Evolutionary conservation across 1,140 invertebrate species (phyloP).

Genomic region (Temnothorax nylanderi): DNA sequence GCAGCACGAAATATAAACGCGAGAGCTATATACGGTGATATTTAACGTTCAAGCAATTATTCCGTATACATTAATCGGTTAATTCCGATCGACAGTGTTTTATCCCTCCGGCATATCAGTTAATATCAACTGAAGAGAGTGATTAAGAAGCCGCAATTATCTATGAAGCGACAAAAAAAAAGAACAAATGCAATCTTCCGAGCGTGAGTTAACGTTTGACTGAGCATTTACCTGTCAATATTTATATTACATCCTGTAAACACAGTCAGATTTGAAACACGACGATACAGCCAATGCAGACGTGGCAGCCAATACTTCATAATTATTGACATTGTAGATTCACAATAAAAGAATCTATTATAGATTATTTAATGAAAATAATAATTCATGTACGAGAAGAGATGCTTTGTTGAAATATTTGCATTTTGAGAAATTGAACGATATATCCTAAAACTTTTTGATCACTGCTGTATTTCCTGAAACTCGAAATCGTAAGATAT

Average conservation of each 20-base stretch:
- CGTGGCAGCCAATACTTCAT: slow-evolving; percentile 1
- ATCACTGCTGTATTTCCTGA: not conserved
- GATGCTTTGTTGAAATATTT: not conserved
- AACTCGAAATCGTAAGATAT: not conserved
- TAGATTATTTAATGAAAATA: slow-evolving; percentile 11
- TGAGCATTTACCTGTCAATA: slow-evolving; percentile 13
- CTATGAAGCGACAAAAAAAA: slow-evolving; percentile 15
- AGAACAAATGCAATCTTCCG: slow-evolving; percentile 36
- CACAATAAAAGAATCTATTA: not conserved
- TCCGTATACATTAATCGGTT: slow-evolving; percentile 19
- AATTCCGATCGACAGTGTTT: not conserved
- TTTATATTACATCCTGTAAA: slow-evolving; percentile 42
- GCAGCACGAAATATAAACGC: slow-evolving; percentile 19
- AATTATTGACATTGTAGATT: not conserved
- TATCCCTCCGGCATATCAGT: slow-evolving; percentile 63
- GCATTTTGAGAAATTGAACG: not conserved
- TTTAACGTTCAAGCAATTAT: slow-evolving; percentile 22
- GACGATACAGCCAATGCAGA: not conserved
- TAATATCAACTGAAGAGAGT: slow-evolving; percentile 52
- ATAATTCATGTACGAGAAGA: not conserved
- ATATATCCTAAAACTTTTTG: not conserved
- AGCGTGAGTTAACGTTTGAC: slow-evolving; percentile 25
- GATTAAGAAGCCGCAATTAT: slow-evolving; percentile 1
- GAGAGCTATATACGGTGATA: slow-evolving; percentile 22
- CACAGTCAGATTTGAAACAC: slow-evolving; percentile 22